Percentiles rank a stretch among this genome's conserved stretches.
phyloP scores from a whole-genome alignment of 2,888 invertebrate species.

The Tribolium freemani region DNA sequence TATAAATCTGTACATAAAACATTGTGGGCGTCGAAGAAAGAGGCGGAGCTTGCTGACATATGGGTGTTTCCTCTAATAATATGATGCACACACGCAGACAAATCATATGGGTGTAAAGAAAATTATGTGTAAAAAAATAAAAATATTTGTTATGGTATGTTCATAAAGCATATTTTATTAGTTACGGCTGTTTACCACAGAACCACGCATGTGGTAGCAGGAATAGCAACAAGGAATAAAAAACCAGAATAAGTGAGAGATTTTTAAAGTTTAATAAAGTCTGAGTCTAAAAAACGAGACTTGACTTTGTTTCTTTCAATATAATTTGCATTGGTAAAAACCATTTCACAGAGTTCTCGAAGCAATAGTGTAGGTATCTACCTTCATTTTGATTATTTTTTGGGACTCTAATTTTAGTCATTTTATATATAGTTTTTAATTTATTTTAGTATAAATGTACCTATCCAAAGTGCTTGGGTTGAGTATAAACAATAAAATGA shows the following conservation, averaged over 20 bases:
- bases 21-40: constrained; percentile 50
- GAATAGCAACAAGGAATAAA: background rate
- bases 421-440: background rate
- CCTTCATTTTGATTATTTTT: background rate
- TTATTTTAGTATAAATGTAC: background rate
- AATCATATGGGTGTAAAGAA: constrained; percentile 23
- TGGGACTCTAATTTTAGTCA: background rate
- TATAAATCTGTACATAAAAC: constrained; percentile 43
- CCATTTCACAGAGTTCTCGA: too few species aligned
- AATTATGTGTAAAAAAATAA: constrained; percentile 11
- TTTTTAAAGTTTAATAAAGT: background rate
- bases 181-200: constrained; percentile 23
- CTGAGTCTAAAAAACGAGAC: too few species aligned
- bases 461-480: too few species aligned
- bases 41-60: constrained; percentile 50
- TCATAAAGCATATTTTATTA: constrained; percentile 24
- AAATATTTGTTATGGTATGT: constrained; percentile 7
- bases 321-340: too few species aligned
- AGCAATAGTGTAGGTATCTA: too few species aligned
- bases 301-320: too few species aligned
- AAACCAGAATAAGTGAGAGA: background rate
- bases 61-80: constrained; percentile 51
- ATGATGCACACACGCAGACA: constrained; percentile 36
- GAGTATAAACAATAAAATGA: background rate
- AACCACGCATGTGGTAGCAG: constrained; percentile 7